These are phyloP conservation scores for Flabesymbios commensalis DNA, from an alignment of 2,888 invertebrate species.

Conservation along the genomic window DNA sequence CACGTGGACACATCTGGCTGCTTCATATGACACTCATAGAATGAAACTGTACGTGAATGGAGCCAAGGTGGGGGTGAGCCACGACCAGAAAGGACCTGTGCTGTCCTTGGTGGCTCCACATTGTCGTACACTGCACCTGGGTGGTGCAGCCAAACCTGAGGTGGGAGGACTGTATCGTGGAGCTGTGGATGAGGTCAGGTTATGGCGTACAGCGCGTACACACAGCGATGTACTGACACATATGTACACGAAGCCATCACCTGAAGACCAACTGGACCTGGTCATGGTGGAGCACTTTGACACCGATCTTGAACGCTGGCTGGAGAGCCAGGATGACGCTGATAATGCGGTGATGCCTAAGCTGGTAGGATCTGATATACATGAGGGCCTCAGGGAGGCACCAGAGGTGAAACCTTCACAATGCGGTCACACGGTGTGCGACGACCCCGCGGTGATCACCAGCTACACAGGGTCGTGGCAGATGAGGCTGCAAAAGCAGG, in stretches of 20 bases:
- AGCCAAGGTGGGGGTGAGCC: slow-evolving; percentile 38
- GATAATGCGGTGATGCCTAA: not conserved
- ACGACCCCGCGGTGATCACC: slow-evolving; percentile 46
- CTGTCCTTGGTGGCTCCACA: slow-evolving; percentile 26
- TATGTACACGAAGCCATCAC: slow-evolving; percentile 19
- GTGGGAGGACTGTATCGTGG: slow-evolving; percentile 43
- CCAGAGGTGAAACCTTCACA: slow-evolving; percentile 41
- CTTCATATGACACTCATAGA: slow-evolving; percentile 40
- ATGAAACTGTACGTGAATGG: slow-evolving; percentile 45
- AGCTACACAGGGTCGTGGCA: slow-evolving; percentile 40
- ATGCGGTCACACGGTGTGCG: slow-evolving; percentile 55
- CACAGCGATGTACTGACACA: slow-evolving; percentile 39
- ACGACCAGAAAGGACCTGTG: slow-evolving; percentile 38
- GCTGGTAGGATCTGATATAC: not conserved
- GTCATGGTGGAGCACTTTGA: not conserved
- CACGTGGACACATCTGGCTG: slow-evolving; percentile 45
- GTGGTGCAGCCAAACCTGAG: slow-evolving; percentile 38
- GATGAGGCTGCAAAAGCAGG: slow-evolving; percentile 38
- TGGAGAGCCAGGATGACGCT: not conserved
- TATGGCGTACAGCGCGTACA: slow-evolving; percentile 39
- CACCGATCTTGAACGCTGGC: not conserved
- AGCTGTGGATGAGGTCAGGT: slow-evolving; percentile 38
- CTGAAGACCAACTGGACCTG: not conserved
- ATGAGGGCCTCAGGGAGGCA: slow-evolving; percentile 26
- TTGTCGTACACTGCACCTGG: slow-evolving; percentile 44